These are phyloP conservation scores for Polydrusus tereticollis DNA, from an alignment of 2,888 invertebrate species.

Conservation along the genomic window DNA sequence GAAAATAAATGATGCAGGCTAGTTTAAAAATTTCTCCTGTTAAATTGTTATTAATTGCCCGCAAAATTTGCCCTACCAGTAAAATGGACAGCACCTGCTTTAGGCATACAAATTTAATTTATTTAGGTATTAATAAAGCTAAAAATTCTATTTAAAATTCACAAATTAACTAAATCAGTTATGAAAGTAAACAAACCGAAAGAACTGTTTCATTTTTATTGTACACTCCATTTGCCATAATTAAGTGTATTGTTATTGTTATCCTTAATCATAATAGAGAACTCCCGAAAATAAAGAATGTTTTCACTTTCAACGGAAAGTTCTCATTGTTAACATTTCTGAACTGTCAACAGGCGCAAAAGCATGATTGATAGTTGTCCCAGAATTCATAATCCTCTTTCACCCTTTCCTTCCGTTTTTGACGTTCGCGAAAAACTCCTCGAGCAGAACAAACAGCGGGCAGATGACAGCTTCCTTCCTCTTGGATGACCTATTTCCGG, in stretches of 20 bases:
- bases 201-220: background rate
- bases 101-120: no score
- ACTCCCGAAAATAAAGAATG: constrained; percentile 17
- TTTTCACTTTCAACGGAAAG: constrained; percentile 28
- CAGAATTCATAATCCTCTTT: constrained; percentile 40
- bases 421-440: constrained; percentile 24
- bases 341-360: constrained; percentile 30
- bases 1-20: no score
- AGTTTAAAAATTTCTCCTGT: no score
- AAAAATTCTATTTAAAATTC: no score
- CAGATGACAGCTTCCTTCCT: constrained; percentile 33
- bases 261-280: constrained; percentile 27
- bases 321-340: constrained; percentile 36
- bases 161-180: no score
- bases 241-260: constrained; percentile 32
- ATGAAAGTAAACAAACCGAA: background rate
- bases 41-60: no score
- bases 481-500: constrained; percentile 18
- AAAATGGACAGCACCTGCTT: no score
- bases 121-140: no score
- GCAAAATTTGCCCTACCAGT: no score
- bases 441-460: constrained; percentile 27
- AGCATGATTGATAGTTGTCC: constrained; percentile 39
- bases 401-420: constrained; percentile 15
- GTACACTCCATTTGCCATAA: constrained; percentile 18